phyloP scores from a whole-genome alignment of 1,140 invertebrate genomes.

The Nixonia krombeini region DNA sequence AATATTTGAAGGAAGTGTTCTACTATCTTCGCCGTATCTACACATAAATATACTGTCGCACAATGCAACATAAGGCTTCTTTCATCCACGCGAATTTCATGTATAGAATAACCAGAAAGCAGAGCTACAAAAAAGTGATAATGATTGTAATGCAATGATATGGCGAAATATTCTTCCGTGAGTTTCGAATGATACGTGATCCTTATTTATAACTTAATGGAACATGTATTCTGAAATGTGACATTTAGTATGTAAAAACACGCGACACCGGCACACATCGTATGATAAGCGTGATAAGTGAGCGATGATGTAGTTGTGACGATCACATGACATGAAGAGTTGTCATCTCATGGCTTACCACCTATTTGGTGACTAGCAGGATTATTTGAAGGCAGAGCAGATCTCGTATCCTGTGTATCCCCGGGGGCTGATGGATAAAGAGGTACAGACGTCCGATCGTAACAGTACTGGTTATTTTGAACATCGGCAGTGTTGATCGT shows the following conservation, averaged over 20 bases:
- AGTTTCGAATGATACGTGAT: too few relatives aligned
- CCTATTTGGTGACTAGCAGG: slow-evolving; percentile 73
- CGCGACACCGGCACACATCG: neutral
- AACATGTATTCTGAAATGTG: neutral
- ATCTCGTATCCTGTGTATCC: slow-evolving; percentile 70
- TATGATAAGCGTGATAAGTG: slow-evolving; percentile 19
- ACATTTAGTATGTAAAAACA: neutral
- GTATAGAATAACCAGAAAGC: neutral
- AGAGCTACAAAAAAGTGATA: neutral
- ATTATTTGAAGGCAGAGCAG: slow-evolving; percentile 64
- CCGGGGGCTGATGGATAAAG: slow-evolving; percentile 72
- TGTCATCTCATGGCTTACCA: slow-evolving; percentile 74
- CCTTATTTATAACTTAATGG: neutral
- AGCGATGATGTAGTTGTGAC: slow-evolving; percentile 52
- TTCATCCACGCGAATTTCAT: neutral
- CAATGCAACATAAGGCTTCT: neutral
- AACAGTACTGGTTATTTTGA: slow-evolving; percentile 75
- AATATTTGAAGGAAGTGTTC: too few relatives aligned
- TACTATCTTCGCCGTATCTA: too few relatives aligned
- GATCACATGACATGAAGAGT: slow-evolving; percentile 68
- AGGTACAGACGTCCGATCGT: slow-evolving; percentile 74
- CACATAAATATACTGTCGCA: neutral
- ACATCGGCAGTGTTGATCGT: slow-evolving; percentile 65
- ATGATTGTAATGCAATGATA: neutral
- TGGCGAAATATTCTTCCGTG: neutral